Evolutionary conservation across 2,797 vertebrate species (phyloP), one percentile per base, ranked within the genome.

Genomic region (Chelmon rostratus): DNA sequence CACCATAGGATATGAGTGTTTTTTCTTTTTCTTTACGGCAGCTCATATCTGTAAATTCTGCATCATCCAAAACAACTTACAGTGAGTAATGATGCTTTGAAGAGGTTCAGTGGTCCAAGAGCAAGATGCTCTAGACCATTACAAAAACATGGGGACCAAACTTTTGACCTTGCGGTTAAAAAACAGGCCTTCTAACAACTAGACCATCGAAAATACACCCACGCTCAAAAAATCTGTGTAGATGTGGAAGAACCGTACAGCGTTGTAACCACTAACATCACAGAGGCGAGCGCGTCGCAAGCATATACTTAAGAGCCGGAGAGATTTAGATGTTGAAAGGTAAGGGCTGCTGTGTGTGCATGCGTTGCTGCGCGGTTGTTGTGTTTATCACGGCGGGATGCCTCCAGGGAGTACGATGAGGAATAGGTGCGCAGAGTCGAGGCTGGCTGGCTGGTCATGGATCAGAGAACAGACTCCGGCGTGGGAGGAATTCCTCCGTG

Each of bases 401-500:
- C 31, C 73, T 81, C 74, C 6, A 13, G 81, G 75, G 67, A 64
- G 56, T 7, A 50, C 7, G 44, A 76, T 76, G 79, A 88, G 74
- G 72, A 85, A 81, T 85, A 77, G 80, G 68, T 64, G 71, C 71
- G 61, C 21, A 53, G 76, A 78, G 52, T 38, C 2, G 15, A 74
- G 61, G 68, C 68, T 78, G 63, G 81, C 78, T 69, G 71, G 68
- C 79, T 82, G 68, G 54, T 86, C 76, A 65, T 28, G 70, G 78
- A 85, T 88, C 76, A 81, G 68, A 78, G 66, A 78, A 21, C 74
- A 46, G 76, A 67, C 78, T 81, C 64, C 28, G 38, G 67, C 11
- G 67, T 78, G 84, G 88, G 90, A 88, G 82, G 75, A 68, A 75
- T 73, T 87, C 54, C 54, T 83, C 67, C 28, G 56, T 81, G 81